phyloP scores from a whole-genome alignment of 2,113 vertebrate genomes.

The Rhinolophus sinicus region DNA sequence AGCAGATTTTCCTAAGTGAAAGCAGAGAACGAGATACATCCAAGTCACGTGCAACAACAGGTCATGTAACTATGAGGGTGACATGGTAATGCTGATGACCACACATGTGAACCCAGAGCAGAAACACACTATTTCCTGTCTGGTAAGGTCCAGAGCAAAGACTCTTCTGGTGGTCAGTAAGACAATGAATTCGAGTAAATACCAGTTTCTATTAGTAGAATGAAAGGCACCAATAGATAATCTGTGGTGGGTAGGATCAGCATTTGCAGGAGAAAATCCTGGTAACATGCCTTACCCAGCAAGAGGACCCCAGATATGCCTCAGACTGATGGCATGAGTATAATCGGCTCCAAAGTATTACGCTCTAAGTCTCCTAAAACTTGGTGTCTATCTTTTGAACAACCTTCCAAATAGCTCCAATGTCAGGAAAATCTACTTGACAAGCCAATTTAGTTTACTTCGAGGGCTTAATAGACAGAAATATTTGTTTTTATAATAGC shows the following conservation, averaged over 20 bases:
- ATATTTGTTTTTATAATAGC: conserved; percentile 18
- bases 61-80: not conserved
- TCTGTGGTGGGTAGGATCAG: not conserved
- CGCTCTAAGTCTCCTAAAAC: not conserved
- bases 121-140: not conserved
- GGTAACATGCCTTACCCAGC: not conserved
- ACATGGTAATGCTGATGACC: not conserved
- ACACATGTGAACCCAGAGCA: not conserved
- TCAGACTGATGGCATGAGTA: not conserved
- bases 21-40: not conserved
- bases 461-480: not conserved
- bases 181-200: not conserved
- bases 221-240: not conserved
- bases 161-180: not conserved
- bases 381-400: not conserved
- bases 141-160: not conserved
- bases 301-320: not conserved
- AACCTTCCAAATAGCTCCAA: not conserved
- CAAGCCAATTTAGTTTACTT: conserved; percentile 3
- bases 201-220: not conserved
- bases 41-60: not conserved
- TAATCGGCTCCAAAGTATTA: not conserved
- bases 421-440: not conserved
- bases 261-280: not conserved
- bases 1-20: not conserved